These are phyloP conservation scores for Labroides dimidiatus DNA, from an alignment of 2,797 vertebrate species.

Conservation along the genomic window DNA sequence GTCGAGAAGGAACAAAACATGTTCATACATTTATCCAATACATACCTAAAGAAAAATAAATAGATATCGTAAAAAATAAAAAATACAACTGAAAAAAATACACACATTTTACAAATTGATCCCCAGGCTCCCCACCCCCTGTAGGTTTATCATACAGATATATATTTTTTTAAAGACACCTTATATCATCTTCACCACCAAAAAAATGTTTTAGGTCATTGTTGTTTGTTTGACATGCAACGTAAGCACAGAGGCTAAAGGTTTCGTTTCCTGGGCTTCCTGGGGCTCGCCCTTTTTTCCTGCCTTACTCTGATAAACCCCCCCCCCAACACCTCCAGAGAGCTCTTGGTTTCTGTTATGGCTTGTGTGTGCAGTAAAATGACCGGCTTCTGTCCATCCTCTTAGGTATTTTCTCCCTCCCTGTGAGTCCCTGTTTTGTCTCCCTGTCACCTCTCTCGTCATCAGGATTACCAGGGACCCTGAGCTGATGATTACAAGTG, in stretches of 20 bases:
- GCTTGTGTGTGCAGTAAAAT: slow-evolving; percentile 81
- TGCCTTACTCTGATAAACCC: slow-evolving; percentile 22
- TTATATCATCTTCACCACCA: slow-evolving; percentile 81
- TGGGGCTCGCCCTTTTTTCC: slow-evolving; percentile 42
- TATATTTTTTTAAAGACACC: slow-evolving; percentile 74
- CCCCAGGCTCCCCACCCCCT: slow-evolving; percentile 74
- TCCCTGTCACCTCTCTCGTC: slow-evolving; percentile 48
- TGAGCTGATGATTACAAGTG: slow-evolving; percentile 64
- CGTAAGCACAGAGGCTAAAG: slow-evolving; percentile 85
- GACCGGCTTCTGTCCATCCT: slow-evolving; percentile 60
- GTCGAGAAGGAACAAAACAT: slow-evolving; percentile 82
- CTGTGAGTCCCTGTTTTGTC: slow-evolving; percentile 60
- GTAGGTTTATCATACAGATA: slow-evolving; percentile 82
- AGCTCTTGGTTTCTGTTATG: slow-evolving; percentile 79
- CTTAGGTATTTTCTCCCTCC: slow-evolving; percentile 19
- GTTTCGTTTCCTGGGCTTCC: slow-evolving; percentile 69
- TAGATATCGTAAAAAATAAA: slow-evolving; percentile 87
- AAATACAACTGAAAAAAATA: slow-evolving; percentile 89
- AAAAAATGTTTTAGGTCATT: slow-evolving; percentile 76
- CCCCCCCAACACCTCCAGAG: slow-evolving; percentile 24
- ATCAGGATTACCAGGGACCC: slow-evolving; percentile 53
- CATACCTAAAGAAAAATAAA: slow-evolving; percentile 87
- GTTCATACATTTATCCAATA: slow-evolving; percentile 87
- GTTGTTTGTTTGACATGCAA: slow-evolving; percentile 87
- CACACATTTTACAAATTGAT: slow-evolving; percentile 89